Conservation (phyloP, 2,113 vertebrate genomes). For the Scophthalmus maximus region DNA sequence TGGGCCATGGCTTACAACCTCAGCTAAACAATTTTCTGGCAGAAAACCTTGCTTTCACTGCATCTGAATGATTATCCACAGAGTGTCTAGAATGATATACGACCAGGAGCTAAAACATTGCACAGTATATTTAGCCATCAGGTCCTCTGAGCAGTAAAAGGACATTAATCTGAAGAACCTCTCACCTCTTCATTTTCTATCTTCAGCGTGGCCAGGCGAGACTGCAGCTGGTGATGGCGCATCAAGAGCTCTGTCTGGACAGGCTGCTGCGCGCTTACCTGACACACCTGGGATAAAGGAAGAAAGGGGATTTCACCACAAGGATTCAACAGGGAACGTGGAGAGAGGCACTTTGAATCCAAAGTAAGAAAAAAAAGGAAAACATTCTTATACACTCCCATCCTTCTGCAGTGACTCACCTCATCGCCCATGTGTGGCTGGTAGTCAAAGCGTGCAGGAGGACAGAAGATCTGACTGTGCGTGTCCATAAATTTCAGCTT, state of each 20-base stretch:
- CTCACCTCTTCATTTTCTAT: conserved; percentile 98
- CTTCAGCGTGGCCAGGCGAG: conserved; percentile 93
- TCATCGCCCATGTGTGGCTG: conserved; percentile 99
- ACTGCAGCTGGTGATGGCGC: conserved; percentile 98
- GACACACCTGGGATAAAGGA: conserved; percentile 88
- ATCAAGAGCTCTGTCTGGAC: conserved; percentile 96
- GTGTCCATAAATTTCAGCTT: conserved; percentile 97
- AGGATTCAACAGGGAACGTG: conserved; percentile 10
- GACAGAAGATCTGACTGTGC: conserved; percentile 97
- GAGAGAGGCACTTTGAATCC: too few species aligned
- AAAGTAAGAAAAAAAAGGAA: too few species aligned
- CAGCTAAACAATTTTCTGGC: background rate
- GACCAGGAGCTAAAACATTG: background rate
- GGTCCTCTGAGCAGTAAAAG: conserved; percentile 1
- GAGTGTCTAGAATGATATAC: background rate
- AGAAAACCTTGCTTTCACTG: background rate
- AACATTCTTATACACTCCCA: too few species aligned
- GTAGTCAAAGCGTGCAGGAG: conserved; percentile 96
- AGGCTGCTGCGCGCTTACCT: conserved; percentile 96
- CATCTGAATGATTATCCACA: background rate
- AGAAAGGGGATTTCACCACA: background rate
- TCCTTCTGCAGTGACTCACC: conserved; percentile 77
- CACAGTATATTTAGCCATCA: background rate
- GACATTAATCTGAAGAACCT: background rate
- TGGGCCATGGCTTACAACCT: background rate